Evolutionary conservation across 2,888 invertebrate genomes (phyloP).

Genomic region (Drosophila multiciliata): DNA sequence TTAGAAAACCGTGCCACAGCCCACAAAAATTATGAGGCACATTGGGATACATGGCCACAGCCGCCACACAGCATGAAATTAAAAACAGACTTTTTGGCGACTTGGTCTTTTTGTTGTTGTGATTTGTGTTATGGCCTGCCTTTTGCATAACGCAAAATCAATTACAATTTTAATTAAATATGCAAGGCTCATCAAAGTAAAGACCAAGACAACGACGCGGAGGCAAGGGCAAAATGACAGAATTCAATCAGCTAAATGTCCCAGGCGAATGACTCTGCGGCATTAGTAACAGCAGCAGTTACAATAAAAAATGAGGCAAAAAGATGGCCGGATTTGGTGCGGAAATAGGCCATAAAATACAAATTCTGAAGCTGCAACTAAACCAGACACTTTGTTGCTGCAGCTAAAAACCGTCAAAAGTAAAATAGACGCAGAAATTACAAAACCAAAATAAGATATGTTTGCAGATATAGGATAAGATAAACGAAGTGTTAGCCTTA

Average conservation of each 20-base stretch:
- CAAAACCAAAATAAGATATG: neutral
- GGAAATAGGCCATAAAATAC: conserved; percentile 34
- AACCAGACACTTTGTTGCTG: conserved; percentile 12
- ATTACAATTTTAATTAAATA: conserved; percentile 82
- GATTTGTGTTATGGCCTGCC: conserved; percentile 59
- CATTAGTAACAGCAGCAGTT: conserved; percentile 25
- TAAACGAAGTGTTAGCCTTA: neutral
- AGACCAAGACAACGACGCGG: conserved; percentile 4
- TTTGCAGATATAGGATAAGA: neutral
- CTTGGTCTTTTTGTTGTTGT: conserved; percentile 22
- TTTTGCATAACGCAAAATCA: conserved; percentile 81
- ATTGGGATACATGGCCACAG: conserved; percentile 52
- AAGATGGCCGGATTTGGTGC: conserved; percentile 8
- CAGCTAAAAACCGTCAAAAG: neutral
- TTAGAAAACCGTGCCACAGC: conserved; percentile 75
- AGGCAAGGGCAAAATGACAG: conserved; percentile 13
- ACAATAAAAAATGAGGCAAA: conserved; percentile 7
- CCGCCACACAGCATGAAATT: conserved; percentile 67
- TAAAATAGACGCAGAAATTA: neutral
- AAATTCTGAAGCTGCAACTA: neutral
- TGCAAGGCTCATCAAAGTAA: conserved; percentile 65
- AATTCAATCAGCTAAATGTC: conserved; percentile 76
- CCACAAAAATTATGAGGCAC: conserved; percentile 74
- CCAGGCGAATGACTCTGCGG: conserved; percentile 52
- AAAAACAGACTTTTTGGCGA: conserved; percentile 75